These are phyloP conservation scores for Meles meles DNA, from an alignment of 2,113 vertebrate genomes.

Conservation along the genomic window DNA sequence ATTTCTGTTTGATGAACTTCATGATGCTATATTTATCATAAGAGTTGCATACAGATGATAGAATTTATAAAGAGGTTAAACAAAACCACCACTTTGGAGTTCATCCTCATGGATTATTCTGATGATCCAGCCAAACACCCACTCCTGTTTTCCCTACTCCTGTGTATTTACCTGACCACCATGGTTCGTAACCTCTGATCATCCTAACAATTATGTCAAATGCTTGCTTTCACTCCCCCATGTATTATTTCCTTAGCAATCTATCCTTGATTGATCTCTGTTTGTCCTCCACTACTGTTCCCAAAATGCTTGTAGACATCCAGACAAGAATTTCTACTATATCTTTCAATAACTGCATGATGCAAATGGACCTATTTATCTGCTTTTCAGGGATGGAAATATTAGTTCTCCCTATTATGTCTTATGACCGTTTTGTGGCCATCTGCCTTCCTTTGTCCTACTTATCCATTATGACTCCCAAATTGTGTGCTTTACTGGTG, in stretches of 20 bases:
- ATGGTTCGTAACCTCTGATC: background rate
- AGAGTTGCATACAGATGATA: background rate
- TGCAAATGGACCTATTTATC: background rate
- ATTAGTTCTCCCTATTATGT: constrained; percentile 12
- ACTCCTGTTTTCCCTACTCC: background rate
- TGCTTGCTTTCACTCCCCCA: background rate
- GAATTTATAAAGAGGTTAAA: background rate
- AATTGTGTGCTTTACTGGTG: background rate
- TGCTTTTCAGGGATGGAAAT: background rate
- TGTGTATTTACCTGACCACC: background rate
- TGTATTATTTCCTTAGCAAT: background rate
- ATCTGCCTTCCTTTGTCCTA: background rate
- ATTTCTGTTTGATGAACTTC: background rate
- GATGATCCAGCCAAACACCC: background rate
- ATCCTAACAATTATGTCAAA: background rate
- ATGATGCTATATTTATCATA: background rate
- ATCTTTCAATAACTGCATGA: background rate
- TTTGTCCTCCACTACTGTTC: background rate
- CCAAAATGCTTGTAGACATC: background rate
- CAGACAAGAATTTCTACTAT: background rate
- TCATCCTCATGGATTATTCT: background rate
- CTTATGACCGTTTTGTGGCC: background rate
- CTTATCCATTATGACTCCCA: background rate
- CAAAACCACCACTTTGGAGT: background rate
- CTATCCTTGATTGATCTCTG: background rate